phyloP scores from a whole-genome alignment of 1,140 invertebrate genomes.

The Caenorhabditis latens region DNA sequence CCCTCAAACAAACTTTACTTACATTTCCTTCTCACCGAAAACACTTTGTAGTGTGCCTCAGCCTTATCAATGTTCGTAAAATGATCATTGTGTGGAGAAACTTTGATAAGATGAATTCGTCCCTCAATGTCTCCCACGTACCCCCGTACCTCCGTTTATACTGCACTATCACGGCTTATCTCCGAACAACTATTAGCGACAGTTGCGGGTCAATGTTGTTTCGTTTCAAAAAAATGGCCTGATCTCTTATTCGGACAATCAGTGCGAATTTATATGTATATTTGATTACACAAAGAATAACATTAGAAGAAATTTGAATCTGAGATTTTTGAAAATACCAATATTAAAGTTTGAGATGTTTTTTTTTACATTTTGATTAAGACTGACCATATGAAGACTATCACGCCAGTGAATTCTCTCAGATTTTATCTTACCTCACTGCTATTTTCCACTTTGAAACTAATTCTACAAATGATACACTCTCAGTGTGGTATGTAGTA shows the following conservation, averaged over 20 bases:
- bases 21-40: background rate
- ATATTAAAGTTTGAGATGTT: too few relatives aligned
- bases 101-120: slow-evolving; percentile 14
- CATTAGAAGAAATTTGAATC: too few relatives aligned
- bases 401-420: too few relatives aligned
- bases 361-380: too few relatives aligned
- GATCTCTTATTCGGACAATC: background rate
- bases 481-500: too few relatives aligned
- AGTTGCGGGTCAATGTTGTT: background rate
- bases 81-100: slow-evolving; percentile 20
- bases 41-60: slow-evolving; percentile 6
- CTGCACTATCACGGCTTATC: slow-evolving; percentile 23
- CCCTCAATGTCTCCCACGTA: slow-evolving; percentile 28
- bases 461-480: too few relatives aligned
- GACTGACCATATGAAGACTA: too few relatives aligned
- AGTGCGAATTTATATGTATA: background rate
- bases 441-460: too few relatives aligned
- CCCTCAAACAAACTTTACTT: background rate
- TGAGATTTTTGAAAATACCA: too few relatives aligned
- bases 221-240: slow-evolving; percentile 30
- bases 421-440: too few relatives aligned
- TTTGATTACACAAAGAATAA: too few relatives aligned
- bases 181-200: too few relatives aligned
- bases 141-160: background rate
- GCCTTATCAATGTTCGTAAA: slow-evolving; percentile 44